Evolutionary conservation across 2,797 vertebrate genomes (phyloP).

Genomic region (Coendou prehensilis): DNA sequence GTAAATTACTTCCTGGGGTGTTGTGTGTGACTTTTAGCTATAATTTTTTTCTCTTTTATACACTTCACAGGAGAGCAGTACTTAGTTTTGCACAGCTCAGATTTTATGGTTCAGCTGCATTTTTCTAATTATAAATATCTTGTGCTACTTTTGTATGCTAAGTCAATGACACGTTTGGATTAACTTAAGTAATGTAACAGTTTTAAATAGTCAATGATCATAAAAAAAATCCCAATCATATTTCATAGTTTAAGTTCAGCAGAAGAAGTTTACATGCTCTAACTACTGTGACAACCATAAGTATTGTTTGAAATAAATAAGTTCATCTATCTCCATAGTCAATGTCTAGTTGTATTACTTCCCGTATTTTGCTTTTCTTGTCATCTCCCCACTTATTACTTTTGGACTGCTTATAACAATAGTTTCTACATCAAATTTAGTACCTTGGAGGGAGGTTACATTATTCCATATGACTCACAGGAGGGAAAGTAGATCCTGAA

Average conservation of each 20-base stretch:
- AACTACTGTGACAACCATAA: slow-evolving; percentile 73
- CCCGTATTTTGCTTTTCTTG: slow-evolving; percentile 78
- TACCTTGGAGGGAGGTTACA: slow-evolving; percentile 12
- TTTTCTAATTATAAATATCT: slow-evolving; percentile 69
- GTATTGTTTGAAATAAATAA: slow-evolving; percentile 75
- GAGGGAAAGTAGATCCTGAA: slow-evolving; percentile 63
- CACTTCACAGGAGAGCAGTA: slow-evolving; percentile 68
- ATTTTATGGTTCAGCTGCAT: slow-evolving; percentile 78
- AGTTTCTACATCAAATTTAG: slow-evolving; percentile 63
- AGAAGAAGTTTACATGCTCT: slow-evolving; percentile 70
- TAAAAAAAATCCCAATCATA: not conserved
- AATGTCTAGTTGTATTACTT: slow-evolving; percentile 67
- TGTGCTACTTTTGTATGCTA: slow-evolving; percentile 69
- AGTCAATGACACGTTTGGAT: slow-evolving; percentile 69
- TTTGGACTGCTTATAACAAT: slow-evolving; percentile 60
- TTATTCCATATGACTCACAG: slow-evolving; percentile 73
- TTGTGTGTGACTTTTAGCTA: not conserved
- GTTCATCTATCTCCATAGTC: slow-evolving; percentile 68
- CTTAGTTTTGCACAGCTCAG: slow-evolving; percentile 65
- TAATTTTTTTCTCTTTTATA: slow-evolving; percentile 64
- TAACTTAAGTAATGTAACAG: slow-evolving; percentile 38
- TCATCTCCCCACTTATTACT: slow-evolving; percentile 37
- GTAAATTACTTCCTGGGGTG: slow-evolving; percentile 3
- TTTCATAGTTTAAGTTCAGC: slow-evolving; percentile 68
- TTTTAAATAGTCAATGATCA: slow-evolving; percentile 34